Evolutionary conservation across 2,113 vertebrate species (phyloP).

Genomic region (Notarius lentiginosus): DNA sequence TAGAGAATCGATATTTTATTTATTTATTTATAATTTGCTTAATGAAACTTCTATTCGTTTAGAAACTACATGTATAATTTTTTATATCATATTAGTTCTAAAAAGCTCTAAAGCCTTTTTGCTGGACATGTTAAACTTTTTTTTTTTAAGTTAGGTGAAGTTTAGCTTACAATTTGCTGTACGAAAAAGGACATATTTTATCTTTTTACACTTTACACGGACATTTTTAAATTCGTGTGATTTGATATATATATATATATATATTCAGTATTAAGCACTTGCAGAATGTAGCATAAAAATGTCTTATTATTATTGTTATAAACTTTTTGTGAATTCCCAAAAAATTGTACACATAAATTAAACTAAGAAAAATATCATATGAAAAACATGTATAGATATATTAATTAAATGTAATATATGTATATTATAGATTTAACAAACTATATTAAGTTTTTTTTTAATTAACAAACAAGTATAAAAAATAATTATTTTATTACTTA

Average conservation of each 20-base stretch:
- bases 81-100: background rate
- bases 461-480: background rate
- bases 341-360: too few relatives aligned
- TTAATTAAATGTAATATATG: too few relatives aligned
- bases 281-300: background rate
- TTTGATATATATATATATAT: too few relatives aligned
- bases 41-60: background rate
- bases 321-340: too few relatives aligned
- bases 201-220: background rate
- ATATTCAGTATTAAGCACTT: background rate
- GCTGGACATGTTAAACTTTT: background rate
- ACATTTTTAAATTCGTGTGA: background rate
- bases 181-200: background rate
- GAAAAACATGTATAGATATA: too few relatives aligned
- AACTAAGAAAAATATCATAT: too few relatives aligned
- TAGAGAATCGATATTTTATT: background rate
- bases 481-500: background rate
- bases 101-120: background rate
- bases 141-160: background rate
- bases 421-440: too few relatives aligned
- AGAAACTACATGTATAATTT: background rate
- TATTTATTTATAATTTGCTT: background rate
- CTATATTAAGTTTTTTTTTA: background rate
- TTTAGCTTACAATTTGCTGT: background rate
- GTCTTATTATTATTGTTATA: too few relatives aligned